Evolutionary conservation across 2,888 invertebrate genomes (phyloP).

Genomic region (Hydropsyche betteni): DNA sequence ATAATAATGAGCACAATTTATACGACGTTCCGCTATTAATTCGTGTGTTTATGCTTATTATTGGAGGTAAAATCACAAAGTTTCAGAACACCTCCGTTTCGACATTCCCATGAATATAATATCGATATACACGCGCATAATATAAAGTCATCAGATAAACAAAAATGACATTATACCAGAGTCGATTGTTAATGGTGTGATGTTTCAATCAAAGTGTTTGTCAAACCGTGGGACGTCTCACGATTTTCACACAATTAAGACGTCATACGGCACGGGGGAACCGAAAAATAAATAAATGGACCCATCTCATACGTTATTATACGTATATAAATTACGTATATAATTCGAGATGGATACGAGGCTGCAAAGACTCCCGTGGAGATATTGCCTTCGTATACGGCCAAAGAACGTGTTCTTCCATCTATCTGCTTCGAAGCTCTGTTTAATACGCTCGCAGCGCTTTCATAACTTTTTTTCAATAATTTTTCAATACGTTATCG

Average conservation of each 20-base stretch:
- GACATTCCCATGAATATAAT: neutral
- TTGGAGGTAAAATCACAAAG: too few species aligned
- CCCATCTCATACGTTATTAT: conserved; percentile 25
- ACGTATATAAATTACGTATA: conserved; percentile 16
- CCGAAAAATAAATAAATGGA: conserved; percentile 51
- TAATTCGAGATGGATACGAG: conserved; percentile 29
- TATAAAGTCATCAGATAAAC: conserved; percentile 17
- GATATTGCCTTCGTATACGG: conserved; percentile 30
- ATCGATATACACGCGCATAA: conserved; percentile 6
- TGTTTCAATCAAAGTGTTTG: conserved; percentile 51
- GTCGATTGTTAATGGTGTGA: conserved; percentile 42
- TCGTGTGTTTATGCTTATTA: too few species aligned
- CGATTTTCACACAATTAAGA: conserved; percentile 52
- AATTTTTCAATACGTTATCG: neutral
- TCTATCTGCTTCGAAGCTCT: conserved; percentile 26
- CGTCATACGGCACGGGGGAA: conserved; percentile 48
- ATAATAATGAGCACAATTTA: too few species aligned
- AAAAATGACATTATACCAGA: conserved; percentile 31
- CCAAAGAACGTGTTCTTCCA: conserved; percentile 26
- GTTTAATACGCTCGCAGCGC: conserved; percentile 7
- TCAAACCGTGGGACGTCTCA: conserved; percentile 49
- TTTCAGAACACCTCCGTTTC: neutral
- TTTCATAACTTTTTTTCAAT: conserved; percentile 6
- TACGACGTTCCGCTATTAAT: too few species aligned
- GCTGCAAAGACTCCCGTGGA: conserved; percentile 36